A percentile compares a stretch with the other conserved stretches of the same genome.
phyloP scores from a whole-genome alignment of 2,888 invertebrate genomes.

The Oasisia sp. region DNA sequence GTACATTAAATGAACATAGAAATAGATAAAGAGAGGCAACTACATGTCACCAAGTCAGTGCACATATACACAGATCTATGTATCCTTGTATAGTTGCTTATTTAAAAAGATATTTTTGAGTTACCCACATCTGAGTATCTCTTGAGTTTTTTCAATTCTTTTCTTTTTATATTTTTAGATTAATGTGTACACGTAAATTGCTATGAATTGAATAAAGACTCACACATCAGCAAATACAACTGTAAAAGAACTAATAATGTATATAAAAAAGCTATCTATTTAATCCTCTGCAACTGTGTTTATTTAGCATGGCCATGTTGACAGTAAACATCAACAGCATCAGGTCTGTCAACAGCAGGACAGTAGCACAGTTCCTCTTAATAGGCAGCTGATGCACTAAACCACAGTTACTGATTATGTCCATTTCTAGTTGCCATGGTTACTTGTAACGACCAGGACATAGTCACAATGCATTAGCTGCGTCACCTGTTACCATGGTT shows the following conservation, averaged over 20 bases:
- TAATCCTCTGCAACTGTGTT: neutral
- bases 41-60: too few species aligned
- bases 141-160: too few species aligned
- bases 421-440: neutral
- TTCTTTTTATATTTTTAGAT: too few species aligned
- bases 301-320: neutral
- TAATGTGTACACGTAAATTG: too few species aligned
- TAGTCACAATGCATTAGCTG: neutral
- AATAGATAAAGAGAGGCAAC: too few species aligned
- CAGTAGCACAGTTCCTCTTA: neutral
- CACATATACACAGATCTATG: too few species aligned
- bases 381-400: neutral
- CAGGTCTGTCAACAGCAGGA: neutral
- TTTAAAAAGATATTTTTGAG: too few species aligned
- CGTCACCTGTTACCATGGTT: neutral
- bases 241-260: neutral
- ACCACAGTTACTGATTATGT: neutral
- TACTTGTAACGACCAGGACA: neutral
- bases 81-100: too few species aligned
- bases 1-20: too few species aligned
- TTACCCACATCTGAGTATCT: too few species aligned
- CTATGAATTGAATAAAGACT: neutral
- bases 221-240: neutral
- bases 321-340: neutral
- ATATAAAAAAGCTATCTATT: neutral